Evolutionary conservation across 2,888 invertebrate species (phyloP).

Genomic region (Philereme vetulata): DNA sequence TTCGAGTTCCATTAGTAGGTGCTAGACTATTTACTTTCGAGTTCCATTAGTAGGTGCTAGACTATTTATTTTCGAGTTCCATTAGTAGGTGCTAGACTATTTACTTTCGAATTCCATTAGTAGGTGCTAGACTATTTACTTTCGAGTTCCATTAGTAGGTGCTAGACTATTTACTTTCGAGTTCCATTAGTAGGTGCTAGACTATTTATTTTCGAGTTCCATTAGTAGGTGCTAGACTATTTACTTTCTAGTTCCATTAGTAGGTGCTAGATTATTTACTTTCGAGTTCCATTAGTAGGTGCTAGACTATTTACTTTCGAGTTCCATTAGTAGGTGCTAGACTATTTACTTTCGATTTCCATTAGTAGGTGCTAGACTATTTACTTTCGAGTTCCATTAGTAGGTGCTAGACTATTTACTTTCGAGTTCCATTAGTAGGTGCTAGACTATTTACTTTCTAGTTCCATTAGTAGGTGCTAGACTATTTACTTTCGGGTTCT

Average conservation of each 20-base stretch:
- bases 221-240: constrained; percentile 31
- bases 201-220: constrained; percentile 33
- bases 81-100: constrained; percentile 31
- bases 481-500: constrained; percentile 33
- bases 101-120: constrained; percentile 29
- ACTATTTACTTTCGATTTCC: constrained; percentile 33
- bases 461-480: constrained; percentile 28
- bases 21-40: constrained; percentile 32
- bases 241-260: constrained; percentile 30
- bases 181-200: constrained; percentile 28
- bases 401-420: constrained; percentile 33
- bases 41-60: constrained; percentile 28
- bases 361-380: constrained; percentile 31
- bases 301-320: constrained; percentile 32
- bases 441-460: constrained; percentile 32
- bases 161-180: constrained; percentile 32
- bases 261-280: constrained; percentile 33
- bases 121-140: constrained; percentile 33
- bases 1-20: constrained; percentile 31
- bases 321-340: constrained; percentile 28
- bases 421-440: constrained; percentile 31
- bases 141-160: constrained; percentile 31
- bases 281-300: constrained; percentile 31
- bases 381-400: constrained; percentile 29
- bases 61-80: constrained; percentile 33